A percentile compares a stretch with the other conserved stretches of the same genome.
These are phyloP conservation scores for Hormaphis cornu DNA, from an alignment of 1,140 invertebrate species.

Conservation along the genomic window DNA sequence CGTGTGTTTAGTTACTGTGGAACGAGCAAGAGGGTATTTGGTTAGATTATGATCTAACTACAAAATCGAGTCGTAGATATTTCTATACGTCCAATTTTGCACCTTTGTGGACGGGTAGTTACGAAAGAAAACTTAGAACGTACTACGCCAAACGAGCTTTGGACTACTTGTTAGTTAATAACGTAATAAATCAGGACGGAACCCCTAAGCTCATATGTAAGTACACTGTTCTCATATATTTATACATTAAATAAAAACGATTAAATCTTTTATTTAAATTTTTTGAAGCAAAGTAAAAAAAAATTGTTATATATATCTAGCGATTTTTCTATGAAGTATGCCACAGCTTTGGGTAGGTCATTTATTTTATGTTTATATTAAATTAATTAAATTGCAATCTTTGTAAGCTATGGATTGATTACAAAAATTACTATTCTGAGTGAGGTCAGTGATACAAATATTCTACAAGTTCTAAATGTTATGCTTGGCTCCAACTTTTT, in stretches of 20 bases:
- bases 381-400: too few species aligned
- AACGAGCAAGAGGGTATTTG: conserved; percentile 58
- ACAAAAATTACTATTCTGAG: too few species aligned
- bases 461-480: too few species aligned
- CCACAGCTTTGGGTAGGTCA: too few species aligned
- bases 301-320: too few species aligned
- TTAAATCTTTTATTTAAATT: not conserved
- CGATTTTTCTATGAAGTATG: too few species aligned
- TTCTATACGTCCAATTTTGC: conserved; percentile 67
- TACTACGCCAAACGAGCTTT: conserved; percentile 24
- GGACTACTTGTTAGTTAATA: conserved; percentile 20
- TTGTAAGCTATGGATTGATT: too few species aligned
- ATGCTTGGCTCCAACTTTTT: too few species aligned
- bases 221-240: too few species aligned
- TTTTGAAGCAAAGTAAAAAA: not conserved
- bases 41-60: conserved; percentile 59
- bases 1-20: conserved; percentile 53
- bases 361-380: too few species aligned
- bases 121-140: conserved; percentile 37
- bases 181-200: conserved; percentile 24
- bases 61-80: conserved; percentile 43
- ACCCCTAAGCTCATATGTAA: conserved; percentile 17
- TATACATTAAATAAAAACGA: too few species aligned
- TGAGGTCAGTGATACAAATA: too few species aligned
- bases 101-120: conserved; percentile 59